Conservation (phyloP, 2,888 invertebrate species). For the Atrina japonica region DNA sequence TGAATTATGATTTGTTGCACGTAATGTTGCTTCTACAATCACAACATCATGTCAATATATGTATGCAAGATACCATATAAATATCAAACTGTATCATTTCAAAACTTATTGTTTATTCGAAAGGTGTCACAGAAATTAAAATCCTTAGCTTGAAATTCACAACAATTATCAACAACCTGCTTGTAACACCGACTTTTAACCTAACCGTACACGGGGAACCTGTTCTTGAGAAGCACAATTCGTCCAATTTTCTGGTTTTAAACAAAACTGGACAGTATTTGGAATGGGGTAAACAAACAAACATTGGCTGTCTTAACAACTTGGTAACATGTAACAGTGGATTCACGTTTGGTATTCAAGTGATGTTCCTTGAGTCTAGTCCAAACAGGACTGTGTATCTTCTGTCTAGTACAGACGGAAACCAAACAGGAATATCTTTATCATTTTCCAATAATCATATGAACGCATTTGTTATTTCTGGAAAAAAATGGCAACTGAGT, state of each 20-base stretch:
- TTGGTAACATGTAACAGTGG: slow-evolving; percentile 57
- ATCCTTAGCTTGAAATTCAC: slow-evolving; percentile 43
- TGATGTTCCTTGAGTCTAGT: slow-evolving; percentile 39
- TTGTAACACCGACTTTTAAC: slow-evolving; percentile 62
- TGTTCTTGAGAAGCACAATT: too few relatives aligned
- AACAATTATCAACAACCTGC: slow-evolving; percentile 53
- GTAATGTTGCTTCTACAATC: too few relatives aligned
- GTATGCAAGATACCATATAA: too few relatives aligned
- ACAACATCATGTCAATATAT: too few relatives aligned
- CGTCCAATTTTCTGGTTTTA: slow-evolving; percentile 54
- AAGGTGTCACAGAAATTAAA: too few relatives aligned
- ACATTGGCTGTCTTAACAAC: slow-evolving; percentile 61
- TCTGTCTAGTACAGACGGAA: background rate
- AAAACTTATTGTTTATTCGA: too few relatives aligned
- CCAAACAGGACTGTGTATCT: slow-evolving; percentile 1
- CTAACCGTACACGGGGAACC: slow-evolving; percentile 61
- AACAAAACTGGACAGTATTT: slow-evolving; percentile 58
- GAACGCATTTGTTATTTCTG: slow-evolving; percentile 11
- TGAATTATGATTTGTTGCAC: too few relatives aligned
- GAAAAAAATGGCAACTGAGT: slow-evolving; percentile 19
- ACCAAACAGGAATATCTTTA: slow-evolving; percentile 20
- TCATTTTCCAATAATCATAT: slow-evolving; percentile 14
- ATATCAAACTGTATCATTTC: too few relatives aligned
- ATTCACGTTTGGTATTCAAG: slow-evolving; percentile 56
- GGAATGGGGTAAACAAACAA: slow-evolving; percentile 42